Base-by-base conservation (phyloP, 1,140 invertebrate genomes). In the Eupristina koningsbergeri region DNA sequence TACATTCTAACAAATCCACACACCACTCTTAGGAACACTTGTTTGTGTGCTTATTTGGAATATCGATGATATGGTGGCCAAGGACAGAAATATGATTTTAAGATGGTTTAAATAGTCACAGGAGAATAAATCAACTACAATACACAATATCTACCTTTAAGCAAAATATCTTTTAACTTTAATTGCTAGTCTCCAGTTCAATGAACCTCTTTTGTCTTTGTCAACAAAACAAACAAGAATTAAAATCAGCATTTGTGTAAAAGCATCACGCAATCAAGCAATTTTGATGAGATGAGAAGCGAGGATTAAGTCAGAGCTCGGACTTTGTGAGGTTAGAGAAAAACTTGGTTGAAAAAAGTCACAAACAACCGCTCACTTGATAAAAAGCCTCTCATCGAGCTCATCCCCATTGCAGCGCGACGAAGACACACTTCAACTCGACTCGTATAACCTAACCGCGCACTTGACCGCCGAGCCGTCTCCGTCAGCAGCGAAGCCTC, bases 191-290 rank as follows among this genome's bases (percentile, higher is more conserved):
- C 82, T 80, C 29, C 29, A 81, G 86, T 86, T 53, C 84, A 83
- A 86, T 79, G 78, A 87, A 84, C 85, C 85, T 84, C 85, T 84
- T 81, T 36, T 78, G 58, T 26, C 82, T 81, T 83, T 69, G 58
- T 85, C 34, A 50, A 58, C 74, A 67, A 67, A 81, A 47, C 31
- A 31, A 58, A 15, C 1, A 11, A 0, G 34, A 26, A 19, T 58
- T 22, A 3, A 58, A 26, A 22, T 58, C 53, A 50, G 47, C 47
- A 50, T 50, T 15, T 50, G 13, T 50, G 15, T 15, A 17, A 9
- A 50, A 17, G 8, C 15, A 50, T 50, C 47, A 50, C 13, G n/a
- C n/a, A n/a, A n/a, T n/a, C n/a, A 50, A 50, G 17, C 47, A 50
- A 50, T 50, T 45, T 45, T 17, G 17, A 50, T 50, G 9, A 50